Evolutionary conservation across 2,797 vertebrate species (phyloP).

Genomic region (Enteromius trimaculatus): DNA sequence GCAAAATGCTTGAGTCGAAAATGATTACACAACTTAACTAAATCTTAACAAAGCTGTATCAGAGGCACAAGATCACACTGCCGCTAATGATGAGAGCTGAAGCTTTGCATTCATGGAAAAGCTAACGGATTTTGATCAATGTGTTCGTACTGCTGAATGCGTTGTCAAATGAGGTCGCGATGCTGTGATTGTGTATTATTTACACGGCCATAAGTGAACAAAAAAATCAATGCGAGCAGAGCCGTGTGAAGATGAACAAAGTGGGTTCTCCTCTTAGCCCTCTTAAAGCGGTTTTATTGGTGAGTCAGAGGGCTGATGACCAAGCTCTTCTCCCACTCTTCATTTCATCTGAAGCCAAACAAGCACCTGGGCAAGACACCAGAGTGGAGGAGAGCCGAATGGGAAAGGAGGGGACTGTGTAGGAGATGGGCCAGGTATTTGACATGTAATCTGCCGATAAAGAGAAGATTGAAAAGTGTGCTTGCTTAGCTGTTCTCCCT

Average conservation of each 20-base stretch:
- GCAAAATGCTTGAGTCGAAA: constrained; percentile 2
- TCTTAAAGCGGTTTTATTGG: constrained; percentile 27
- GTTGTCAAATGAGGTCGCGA: not conserved
- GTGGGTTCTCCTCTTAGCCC: not conserved
- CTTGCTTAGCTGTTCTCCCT: constrained; percentile 21
- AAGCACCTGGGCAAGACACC: constrained; percentile 5
- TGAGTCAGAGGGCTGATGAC: constrained; percentile 26
- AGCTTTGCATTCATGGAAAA: constrained; percentile 20
- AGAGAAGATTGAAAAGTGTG: constrained; percentile 29
- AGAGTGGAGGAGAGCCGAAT: not conserved
- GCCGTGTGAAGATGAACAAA: not conserved
- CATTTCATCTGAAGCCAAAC: constrained; percentile 24
- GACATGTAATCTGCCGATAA: constrained; percentile 39
- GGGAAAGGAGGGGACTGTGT: constrained; percentile 21
- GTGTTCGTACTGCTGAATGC: not conserved
- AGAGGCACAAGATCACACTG: not conserved
- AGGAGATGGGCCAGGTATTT: constrained; percentile 21
- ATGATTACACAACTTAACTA: constrained; percentile 39
- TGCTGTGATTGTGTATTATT: constrained; percentile 7
- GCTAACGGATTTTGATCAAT: constrained; percentile 7
- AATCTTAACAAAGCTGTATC: constrained; percentile 25
- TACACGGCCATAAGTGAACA: not conserved
- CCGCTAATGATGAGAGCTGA: constrained; percentile 16
- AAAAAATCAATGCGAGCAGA: constrained; percentile 19
- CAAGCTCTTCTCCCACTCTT: constrained; percentile 6